These are phyloP conservation scores for Melanaphis sacchari DNA, from an alignment of 1,140 invertebrate genomes.

Conservation along the genomic window DNA sequence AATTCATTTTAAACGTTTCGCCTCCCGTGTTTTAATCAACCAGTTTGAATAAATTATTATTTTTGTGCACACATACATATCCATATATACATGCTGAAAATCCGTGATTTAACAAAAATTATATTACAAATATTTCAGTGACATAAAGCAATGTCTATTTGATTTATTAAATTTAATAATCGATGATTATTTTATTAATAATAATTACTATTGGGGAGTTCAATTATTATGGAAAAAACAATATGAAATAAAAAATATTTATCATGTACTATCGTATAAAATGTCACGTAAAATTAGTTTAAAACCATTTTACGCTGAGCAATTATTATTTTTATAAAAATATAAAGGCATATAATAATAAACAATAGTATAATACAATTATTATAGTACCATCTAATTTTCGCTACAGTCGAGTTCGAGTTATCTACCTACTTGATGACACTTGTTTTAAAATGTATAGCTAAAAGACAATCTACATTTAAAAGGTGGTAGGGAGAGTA, in stretches of 20 bases:
- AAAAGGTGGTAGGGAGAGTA: background rate
- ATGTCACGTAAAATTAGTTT: background rate
- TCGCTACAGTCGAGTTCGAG: background rate
- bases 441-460: too few relatives aligned
- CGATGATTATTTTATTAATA: background rate
- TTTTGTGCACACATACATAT: background rate
- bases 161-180: background rate
- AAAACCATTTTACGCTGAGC: background rate
- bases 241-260: background rate
- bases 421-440: too few relatives aligned
- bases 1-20: background rate
- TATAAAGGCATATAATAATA: background rate
- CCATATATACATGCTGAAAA: background rate
- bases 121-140: background rate
- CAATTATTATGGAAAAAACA: background rate
- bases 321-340: background rate
- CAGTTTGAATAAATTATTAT: background rate
- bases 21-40: background rate
- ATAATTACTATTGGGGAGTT: background rate
- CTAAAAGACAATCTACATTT: too few relatives aligned
- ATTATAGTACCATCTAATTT: background rate
- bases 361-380: background rate
- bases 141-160: background rate
- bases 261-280: background rate
- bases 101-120: background rate